Evolutionary conservation across 2,113 vertebrate genomes (phyloP).

Genomic region (Perccottus glenii): DNA sequence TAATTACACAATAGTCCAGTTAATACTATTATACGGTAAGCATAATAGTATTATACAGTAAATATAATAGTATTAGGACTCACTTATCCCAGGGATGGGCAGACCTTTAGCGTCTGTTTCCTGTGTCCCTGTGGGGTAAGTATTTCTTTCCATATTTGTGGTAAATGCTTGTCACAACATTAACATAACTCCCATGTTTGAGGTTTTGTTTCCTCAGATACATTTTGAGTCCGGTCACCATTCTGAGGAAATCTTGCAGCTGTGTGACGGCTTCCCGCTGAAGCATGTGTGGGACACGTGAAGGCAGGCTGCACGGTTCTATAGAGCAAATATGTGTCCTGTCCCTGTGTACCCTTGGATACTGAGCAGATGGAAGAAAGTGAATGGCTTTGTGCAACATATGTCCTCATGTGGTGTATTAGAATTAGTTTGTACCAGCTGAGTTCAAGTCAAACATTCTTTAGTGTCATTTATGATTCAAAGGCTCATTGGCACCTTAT

Average conservation of each 20-base stretch:
- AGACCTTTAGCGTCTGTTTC: too few relatives aligned
- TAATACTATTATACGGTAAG: too few relatives aligned
- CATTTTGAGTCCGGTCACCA: background rate
- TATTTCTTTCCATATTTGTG: too few relatives aligned
- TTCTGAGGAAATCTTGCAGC: constrained; percentile 28
- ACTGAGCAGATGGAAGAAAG: constrained; percentile 4
- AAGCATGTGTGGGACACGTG: constrained; percentile 50
- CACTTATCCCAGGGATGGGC: too few relatives aligned
- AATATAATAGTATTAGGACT: too few relatives aligned
- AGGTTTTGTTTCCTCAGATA: constrained; percentile 4
- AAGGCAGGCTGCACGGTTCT: constrained; percentile 32
- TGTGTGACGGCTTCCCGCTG: constrained; percentile 17
- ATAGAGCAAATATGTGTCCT: constrained; percentile 28
- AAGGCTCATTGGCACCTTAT: background rate
- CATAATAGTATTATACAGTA: too few relatives aligned
- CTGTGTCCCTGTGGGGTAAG: too few relatives aligned
- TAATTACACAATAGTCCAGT: too few relatives aligned
- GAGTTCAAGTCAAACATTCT: background rate
- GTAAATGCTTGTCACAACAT: too few relatives aligned
- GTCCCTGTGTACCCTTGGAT: constrained; percentile 41
- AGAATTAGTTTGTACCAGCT: background rate
- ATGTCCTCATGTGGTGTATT: constrained; percentile 14
- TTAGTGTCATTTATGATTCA: constrained; percentile 4
- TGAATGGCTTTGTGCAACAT: constrained; percentile 16
- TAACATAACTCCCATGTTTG: too few relatives aligned